These are phyloP conservation scores for Tricholauxania praeusta DNA, from an alignment of 2,888 invertebrate species.

Conservation along the genomic window DNA sequence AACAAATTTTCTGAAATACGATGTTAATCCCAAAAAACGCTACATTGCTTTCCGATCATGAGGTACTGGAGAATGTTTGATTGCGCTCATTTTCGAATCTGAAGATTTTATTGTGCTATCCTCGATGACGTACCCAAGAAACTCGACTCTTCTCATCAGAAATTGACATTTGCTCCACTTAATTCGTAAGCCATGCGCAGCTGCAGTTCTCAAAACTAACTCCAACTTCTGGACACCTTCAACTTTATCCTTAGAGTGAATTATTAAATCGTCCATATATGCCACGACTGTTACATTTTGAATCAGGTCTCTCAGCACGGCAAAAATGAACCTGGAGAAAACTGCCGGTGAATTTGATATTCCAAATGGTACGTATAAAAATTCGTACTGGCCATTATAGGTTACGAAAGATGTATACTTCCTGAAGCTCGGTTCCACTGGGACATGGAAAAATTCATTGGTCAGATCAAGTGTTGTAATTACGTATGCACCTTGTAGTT, in stretches of 20 bases:
- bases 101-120: conserved; percentile 38
- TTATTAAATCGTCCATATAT: conserved; percentile 46
- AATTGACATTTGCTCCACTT: conserved; percentile 48
- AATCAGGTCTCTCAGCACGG: conserved; percentile 42
- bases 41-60: conserved; percentile 33
- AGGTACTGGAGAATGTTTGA: conserved; percentile 36
- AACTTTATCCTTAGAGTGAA: conserved; percentile 40
- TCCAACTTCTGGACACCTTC: conserved; percentile 40
- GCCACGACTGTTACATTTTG: conserved; percentile 34
- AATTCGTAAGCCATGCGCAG: conserved; percentile 37
- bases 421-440: conserved; percentile 33
- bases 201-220: conserved; percentile 33
- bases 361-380: conserved; percentile 43
- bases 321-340: conserved; percentile 40
- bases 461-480: conserved; percentile 21
- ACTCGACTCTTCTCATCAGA: conserved; percentile 40
- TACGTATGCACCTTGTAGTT: too few species aligned
- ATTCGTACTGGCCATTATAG: conserved; percentile 44
- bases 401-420: conserved; percentile 44
- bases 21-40: too few species aligned
- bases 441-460: conserved; percentile 46
- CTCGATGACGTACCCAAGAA: conserved; percentile 40
- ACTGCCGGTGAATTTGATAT: conserved; percentile 44
- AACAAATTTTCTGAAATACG: too few species aligned
- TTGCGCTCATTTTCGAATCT: conserved; percentile 28